Conservation (phyloP, 1,140 invertebrate genomes). For the Sycophaga agraensis region DNA sequence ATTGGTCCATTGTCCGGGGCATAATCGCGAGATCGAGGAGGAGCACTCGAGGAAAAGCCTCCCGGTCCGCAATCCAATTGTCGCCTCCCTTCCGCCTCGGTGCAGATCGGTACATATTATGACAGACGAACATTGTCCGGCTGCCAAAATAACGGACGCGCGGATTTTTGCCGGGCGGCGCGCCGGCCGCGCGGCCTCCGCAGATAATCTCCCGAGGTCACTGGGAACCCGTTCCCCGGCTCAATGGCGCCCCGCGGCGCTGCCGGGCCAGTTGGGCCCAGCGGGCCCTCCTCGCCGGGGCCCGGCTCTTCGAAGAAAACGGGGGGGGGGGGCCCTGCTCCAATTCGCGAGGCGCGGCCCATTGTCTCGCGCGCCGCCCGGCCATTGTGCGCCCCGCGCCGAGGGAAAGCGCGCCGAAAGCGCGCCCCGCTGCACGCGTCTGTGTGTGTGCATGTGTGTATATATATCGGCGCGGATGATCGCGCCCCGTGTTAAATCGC, state of each 20-base stretch:
- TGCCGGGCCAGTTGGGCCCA: conserved; percentile 30
- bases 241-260: conserved; percentile 41
- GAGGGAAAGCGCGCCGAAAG: too few relatives aligned
- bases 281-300: conserved; percentile 29
- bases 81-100: not conserved
- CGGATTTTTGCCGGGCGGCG: conserved; percentile 37
- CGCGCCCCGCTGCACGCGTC: too few relatives aligned
- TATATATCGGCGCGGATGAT: conserved; percentile 22
- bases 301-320: conserved; percentile 35
- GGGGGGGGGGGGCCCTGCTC: conserved; percentile 41
- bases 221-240: conserved; percentile 41
- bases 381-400: conserved; percentile 3
- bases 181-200: conserved; percentile 2
- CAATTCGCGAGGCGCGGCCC: conserved; percentile 36
- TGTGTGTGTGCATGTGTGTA: too few relatives aligned
- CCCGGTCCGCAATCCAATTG: conserved; percentile 22
- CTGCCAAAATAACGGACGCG: conserved; percentile 36
- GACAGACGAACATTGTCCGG: conserved; percentile 41
- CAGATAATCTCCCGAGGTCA: conserved; percentile 44
- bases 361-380: conserved; percentile 33
- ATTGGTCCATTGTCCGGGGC: too few relatives aligned
- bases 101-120: conserved; percentile 43
- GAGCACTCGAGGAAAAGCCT: not conserved
- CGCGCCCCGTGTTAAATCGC: conserved; percentile 21
- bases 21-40: not conserved